These are phyloP conservation scores for Labeo catla DNA, from an alignment of 2,113 vertebrate species.

Conservation along the genomic window DNA sequence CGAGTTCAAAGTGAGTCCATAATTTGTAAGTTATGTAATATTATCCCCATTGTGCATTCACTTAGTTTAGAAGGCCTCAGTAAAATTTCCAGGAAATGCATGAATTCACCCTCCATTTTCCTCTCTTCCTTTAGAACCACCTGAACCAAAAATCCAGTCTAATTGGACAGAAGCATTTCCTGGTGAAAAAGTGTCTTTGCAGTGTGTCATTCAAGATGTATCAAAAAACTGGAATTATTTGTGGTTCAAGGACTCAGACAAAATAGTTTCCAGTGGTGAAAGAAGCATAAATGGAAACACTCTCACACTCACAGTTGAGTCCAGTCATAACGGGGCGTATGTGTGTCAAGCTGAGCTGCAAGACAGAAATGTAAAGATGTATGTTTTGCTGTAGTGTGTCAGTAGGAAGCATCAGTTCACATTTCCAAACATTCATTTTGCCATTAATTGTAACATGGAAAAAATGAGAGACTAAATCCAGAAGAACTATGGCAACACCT, in stretches of 20 bases:
- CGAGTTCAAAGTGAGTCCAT: not conserved
- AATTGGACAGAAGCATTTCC: not conserved
- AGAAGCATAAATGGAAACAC: not conserved
- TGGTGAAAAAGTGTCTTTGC: conserved; percentile 11
- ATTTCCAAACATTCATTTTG: no score
- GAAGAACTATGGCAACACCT: no score
- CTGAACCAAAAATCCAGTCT: not conserved
- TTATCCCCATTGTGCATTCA: not conserved
- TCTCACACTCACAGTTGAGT: not conserved
- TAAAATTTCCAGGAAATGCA: not conserved
- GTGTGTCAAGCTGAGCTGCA: not conserved
- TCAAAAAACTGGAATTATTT: not conserved
- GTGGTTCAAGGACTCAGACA: not conserved
- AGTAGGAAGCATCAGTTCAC: no score
- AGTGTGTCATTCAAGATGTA: not conserved
- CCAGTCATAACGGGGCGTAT: not conserved
- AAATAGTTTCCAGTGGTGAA: not conserved
- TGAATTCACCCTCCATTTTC: not conserved
- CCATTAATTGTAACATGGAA: no score
- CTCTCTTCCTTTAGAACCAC: not conserved
- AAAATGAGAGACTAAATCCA: no score
- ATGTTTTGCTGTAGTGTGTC: no score
- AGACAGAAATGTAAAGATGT: not conserved
- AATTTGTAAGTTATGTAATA: not conserved
- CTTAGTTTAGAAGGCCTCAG: not conserved